phyloP scores from a whole-genome alignment of 2,888 invertebrate genomes.

The Conomelus anceps region DNA sequence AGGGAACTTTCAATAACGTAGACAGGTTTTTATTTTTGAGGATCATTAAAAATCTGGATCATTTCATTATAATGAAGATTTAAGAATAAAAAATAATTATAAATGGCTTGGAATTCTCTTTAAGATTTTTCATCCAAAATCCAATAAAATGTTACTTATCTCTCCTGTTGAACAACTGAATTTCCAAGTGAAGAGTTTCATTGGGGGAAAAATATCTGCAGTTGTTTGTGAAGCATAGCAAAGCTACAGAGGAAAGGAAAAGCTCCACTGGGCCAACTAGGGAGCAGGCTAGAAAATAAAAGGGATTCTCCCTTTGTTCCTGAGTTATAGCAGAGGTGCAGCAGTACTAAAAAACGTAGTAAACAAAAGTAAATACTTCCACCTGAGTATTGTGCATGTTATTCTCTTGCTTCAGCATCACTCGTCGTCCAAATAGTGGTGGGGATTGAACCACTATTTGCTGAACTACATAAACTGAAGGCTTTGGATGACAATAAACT shows the following conservation, averaged over 20 bases:
- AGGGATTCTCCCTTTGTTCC: not conserved
- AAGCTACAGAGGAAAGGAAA: not conserved
- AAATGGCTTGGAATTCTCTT: too few relatives aligned
- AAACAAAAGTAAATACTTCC: not conserved
- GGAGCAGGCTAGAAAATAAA: not conserved
- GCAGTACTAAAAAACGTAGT: not conserved
- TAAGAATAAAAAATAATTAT: too few relatives aligned
- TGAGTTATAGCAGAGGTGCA: not conserved
- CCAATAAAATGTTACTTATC: too few relatives aligned
- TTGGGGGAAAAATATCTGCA: not conserved
- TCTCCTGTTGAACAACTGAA: not conserved
- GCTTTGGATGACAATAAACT: not conserved
- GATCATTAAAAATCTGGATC: too few relatives aligned
- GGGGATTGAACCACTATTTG: not conserved
- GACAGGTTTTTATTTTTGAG: too few relatives aligned
- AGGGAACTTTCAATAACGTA: too few relatives aligned
- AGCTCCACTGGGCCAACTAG: not conserved
- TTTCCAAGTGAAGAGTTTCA: not conserved
- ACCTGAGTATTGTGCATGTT: not conserved
- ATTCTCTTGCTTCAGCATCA: not conserved
- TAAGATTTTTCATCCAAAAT: too few relatives aligned
- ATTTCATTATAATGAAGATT: too few relatives aligned
- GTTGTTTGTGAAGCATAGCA: not conserved
- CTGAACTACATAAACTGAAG: not conserved
- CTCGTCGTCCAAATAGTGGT: not conserved